Evolutionary conservation across 2,888 invertebrate genomes (phyloP), one percentile per base, ranked within the genome.

Genomic region (Acrobasis consociella): DNA sequence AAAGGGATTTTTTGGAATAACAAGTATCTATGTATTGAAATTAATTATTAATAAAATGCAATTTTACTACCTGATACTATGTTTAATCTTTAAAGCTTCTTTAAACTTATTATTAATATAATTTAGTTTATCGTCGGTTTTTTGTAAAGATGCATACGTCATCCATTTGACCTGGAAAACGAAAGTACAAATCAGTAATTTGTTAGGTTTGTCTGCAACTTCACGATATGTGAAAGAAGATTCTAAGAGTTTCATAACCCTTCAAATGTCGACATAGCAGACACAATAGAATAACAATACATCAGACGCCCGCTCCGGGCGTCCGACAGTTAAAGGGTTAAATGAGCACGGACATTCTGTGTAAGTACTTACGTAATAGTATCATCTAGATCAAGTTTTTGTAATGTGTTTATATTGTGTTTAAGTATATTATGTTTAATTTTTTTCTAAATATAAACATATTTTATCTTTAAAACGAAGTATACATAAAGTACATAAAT

Each of bases 161-260:
- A 82, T 80, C 93, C 93, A 93, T 49, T 82, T 78, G 56, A 95
- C 87, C 95, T 94, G 81, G 69, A 93, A 90, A 72, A 69, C 67
- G 67, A 65, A 42, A 64, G 65, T 65, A 65, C 60, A 64, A 60
- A 66, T 63, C 58, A 65, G 64, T 50, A 9, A 49, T 68, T 59
- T 46, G 46, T n/a, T 13, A 3, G 11, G 11, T 11, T 11, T 46
- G n/a, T 1, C n/a, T n/a, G n/a, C 46, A 5, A 31, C 13, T 42
- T 11, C 3, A 11, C 5, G 42, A 11, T 13, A 9, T 42, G 11
- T 1, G 42, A 13, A 11, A 0, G n/a, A n/a, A n/a, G n/a, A n/a
- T n/a, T n/a, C n/a, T n/a, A n/a, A n/a, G n/a, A n/a, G n/a, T n/a
- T n/a, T n/a, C n/a, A n/a, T n/a, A n/a, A n/a, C n/a, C n/a, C n/a